Evolutionary conservation across 2,888 invertebrate species (phyloP), one percentile per base, ranked within the genome.

Genomic region (Pseudolycoriella hygida): DNA sequence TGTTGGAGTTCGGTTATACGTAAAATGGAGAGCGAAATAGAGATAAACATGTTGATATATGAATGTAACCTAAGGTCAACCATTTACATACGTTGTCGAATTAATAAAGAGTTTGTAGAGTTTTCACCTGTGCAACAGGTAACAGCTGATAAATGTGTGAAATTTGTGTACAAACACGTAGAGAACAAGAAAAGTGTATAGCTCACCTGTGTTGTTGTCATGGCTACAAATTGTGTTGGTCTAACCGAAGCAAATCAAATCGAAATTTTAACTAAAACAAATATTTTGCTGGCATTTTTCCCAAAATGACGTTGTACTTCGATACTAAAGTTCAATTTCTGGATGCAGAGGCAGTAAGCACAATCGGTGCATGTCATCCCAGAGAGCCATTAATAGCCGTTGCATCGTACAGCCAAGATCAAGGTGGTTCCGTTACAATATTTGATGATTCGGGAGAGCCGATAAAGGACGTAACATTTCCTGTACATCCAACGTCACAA

Each of bases 381-480:
- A 77, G 75, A 48, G 72, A 81, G 52, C 80, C 88, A 1, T 64
- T 92, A 32, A 67, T 94, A 42, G 92, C 90, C 17, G 77, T 92
- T 4, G 85, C 88, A 6, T 80, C 88, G 3, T 88, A 80, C 60
- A 85, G 82, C 53, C 87, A 88, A 61, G 86, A 87, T 52, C 81
- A 80, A 56, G 90, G 92, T 19, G 92, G 92, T 50, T 80, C 82
- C 51, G 83, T 92, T 3, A 83, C 80, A 34, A 77, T 94, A 52
- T 92, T 86, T 58, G 80, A 87, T 57, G 90, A 92, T 66, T 74
- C 79, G 80, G 87, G 86, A 4, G 77, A 80, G 56, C 73, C 79
- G 11, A 62, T 85, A 48, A 74, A 75, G 52, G 84, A 83, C 55
- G 74, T 85, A 34, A 80, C 80, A 44, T 80, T 80, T 62, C 80